A percentile compares a stretch with the other conserved stretches of the same genome.
Conservation (phyloP, 2,888 invertebrate species). For the Camptogramma bilineatum region DNA sequence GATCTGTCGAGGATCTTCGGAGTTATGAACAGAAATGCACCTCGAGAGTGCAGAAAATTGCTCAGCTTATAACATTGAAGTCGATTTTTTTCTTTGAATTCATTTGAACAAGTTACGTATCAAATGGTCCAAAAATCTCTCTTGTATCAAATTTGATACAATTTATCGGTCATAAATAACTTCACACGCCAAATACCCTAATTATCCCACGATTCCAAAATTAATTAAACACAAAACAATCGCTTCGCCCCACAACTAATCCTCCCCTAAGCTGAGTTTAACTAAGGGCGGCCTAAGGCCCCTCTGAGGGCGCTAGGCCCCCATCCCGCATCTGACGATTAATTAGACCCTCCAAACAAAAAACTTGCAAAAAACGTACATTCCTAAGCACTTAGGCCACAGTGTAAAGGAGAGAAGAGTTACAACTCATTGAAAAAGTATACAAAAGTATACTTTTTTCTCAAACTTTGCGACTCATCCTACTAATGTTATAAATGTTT, state of each 20-base stretch:
- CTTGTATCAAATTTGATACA: too few species aligned
- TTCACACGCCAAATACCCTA: not conserved
- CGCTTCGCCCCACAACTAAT: conserved; percentile 22
- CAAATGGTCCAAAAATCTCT: too few species aligned
- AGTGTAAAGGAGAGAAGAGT: conserved; percentile 10
- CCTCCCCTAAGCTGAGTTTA: conserved; percentile 33
- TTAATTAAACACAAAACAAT: conserved; percentile 29
- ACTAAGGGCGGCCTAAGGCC: conserved; percentile 21
- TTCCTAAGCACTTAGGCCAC: conserved; percentile 46
- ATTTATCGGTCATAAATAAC: not conserved
- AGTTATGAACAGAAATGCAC: too few species aligned
- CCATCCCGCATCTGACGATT: conserved; percentile 41
- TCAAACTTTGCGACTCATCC: too few species aligned
- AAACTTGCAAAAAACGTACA: conserved; percentile 44
- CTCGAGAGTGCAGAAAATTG: too few species aligned
- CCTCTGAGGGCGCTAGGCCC: conserved; percentile 7
- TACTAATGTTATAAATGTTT: too few species aligned
- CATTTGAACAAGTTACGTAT: too few species aligned
- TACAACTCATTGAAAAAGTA: not conserved
- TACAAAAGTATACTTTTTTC: not conserved
- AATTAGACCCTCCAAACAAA: conserved; percentile 52
- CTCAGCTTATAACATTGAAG: too few species aligned
- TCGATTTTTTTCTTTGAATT: too few species aligned
- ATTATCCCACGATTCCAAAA: conserved; percentile 12
- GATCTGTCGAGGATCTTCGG: too few species aligned